Base-by-base conservation (phyloP, 1,140 invertebrate genomes). In the Listronotus oregonensis region DNA sequence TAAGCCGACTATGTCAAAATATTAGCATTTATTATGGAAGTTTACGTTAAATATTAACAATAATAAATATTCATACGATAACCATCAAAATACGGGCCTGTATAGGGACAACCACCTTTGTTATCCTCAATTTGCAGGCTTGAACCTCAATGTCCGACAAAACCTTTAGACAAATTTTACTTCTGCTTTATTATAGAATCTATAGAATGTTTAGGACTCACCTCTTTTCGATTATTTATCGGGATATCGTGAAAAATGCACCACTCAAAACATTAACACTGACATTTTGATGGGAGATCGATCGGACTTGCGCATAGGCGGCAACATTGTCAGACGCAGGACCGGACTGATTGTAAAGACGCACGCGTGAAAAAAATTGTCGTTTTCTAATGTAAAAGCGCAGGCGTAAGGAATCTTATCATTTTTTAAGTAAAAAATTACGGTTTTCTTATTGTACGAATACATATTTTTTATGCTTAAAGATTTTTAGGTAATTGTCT, bases 261-360 rank as follows among this genome's bases (percentile, higher is more conserved):
- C 54, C 27, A 31, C 11, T 44, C 54, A 56, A 56, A 56, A 56
- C 54, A 56, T 40, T 56, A 12, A 1, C 39, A 56, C 54, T 56
- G 54, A 56, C 54, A 56, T 56, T 56, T 56, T 18, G 37, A 21
- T 9, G 18, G 2, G 14, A 8, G 14, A 46, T 46, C 43, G 43
- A 46, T 46, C 6, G 17, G 43, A 14, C 43, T 17, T 46, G 43
- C 43, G 43, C 43, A 14, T 11, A 17, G n/a, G 17, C 7, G n/a
- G 17, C 43, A 15, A 17, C 3, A 18, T 15, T 18, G 17, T 17
- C 6, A 46, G 8, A 17, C 2, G n/a, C 43, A 46, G 43, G 43
- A 18, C 9, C 14, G 43, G 4, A 46, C 17, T 46, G 4, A 46
- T 1, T 34, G 32, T 34, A 9, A 34, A 34, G 32, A 34, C 32